These are phyloP conservation scores for Podarcis lilfordi DNA, from an alignment of 2,797 vertebrate genomes.

Conservation along the genomic window DNA sequence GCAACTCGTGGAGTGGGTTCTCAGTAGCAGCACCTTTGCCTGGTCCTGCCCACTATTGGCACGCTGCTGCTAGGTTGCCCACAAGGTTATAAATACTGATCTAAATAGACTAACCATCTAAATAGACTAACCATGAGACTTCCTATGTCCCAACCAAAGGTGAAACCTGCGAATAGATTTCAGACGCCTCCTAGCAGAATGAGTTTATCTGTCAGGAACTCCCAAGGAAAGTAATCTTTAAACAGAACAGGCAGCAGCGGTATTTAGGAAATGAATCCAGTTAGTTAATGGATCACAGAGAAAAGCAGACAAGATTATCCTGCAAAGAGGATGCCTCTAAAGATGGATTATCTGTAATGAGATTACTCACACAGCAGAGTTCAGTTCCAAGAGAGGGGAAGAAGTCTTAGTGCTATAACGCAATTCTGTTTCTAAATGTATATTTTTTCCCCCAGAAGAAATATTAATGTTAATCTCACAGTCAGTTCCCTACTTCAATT, in stretches of 20 bases:
- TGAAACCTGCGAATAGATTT: background rate
- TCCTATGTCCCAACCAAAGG: too few relatives aligned
- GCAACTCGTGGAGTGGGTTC: too few relatives aligned
- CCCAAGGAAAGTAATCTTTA: slow-evolving; percentile 44
- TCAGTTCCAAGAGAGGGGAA: background rate
- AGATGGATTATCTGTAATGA: slow-evolving; percentile 52
- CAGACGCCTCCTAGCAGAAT: background rate
- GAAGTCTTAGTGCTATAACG: background rate
- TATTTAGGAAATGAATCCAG: slow-evolving; percentile 60
- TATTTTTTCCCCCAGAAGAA: background rate
- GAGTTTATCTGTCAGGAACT: slow-evolving; percentile 38
- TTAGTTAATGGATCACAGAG: slow-evolving; percentile 49
- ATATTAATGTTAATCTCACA: slow-evolving; percentile 6
- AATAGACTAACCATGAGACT: too few relatives aligned
- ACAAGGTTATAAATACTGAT: too few relatives aligned
- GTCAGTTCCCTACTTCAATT: background rate
- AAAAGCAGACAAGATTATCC: slow-evolving; percentile 46
- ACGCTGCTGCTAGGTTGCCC: too few relatives aligned
- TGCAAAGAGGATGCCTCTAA: slow-evolving; percentile 26
- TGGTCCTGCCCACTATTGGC: too few relatives aligned
- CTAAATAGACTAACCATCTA: too few relatives aligned
- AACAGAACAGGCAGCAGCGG: slow-evolving; percentile 27
- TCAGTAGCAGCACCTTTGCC: too few relatives aligned
- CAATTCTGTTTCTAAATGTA: background rate
- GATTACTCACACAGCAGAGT: slow-evolving; percentile 24